A percentile compares a stretch with the other conserved stretches of the same genome.
These are phyloP conservation scores for Phyllostomus discolor DNA, from an alignment of 2,113 vertebrate species.

Conservation along the genomic window DNA sequence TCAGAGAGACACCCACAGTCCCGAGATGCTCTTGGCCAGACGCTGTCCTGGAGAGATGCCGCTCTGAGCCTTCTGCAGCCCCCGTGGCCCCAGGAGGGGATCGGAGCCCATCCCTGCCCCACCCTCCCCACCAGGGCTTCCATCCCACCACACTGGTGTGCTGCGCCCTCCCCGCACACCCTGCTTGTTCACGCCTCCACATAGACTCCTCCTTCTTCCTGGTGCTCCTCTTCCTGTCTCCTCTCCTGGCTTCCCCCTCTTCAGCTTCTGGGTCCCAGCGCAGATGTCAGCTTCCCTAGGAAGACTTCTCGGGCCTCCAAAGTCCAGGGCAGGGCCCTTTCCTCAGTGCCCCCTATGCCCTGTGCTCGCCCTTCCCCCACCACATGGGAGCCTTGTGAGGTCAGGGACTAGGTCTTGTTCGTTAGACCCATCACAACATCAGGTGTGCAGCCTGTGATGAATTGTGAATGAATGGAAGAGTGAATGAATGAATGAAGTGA, in stretches of 20 bases:
- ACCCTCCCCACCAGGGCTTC: too few species aligned
- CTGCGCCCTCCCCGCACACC: background rate
- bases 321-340: background rate
- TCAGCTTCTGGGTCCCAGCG: background rate
- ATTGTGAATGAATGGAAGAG: background rate
- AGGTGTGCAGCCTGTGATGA: background rate
- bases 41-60: background rate
- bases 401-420: background rate
- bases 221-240: background rate
- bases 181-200: fast-evolving
- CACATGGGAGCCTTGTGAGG: background rate
- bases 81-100: background rate
- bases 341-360: background rate
- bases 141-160: background rate
- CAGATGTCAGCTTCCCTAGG: background rate
- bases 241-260: background rate
- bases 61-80: too few species aligned
- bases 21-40: background rate
- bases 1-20: background rate
- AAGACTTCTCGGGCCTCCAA: background rate
- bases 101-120: background rate
- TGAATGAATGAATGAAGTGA: background rate
- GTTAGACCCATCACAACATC: too few species aligned
- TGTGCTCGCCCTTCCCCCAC: background rate
- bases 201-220: background rate